Evolutionary conservation across 2,888 invertebrate genomes (phyloP).

Genomic region (Lymantria monacha): DNA sequence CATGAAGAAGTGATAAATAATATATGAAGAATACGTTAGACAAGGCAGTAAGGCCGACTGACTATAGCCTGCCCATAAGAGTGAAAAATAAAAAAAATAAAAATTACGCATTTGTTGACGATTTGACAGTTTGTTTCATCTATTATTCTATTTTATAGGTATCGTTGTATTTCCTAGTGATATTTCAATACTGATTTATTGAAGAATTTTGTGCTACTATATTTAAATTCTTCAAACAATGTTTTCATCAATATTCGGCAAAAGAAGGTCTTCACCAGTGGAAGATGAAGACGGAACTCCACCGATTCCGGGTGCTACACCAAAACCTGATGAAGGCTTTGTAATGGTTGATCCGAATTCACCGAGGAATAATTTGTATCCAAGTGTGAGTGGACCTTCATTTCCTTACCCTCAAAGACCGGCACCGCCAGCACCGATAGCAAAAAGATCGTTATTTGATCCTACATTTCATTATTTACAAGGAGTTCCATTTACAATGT

Average conservation of each 20-base stretch:
- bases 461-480: constrained; percentile 74
- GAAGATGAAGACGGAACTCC: constrained; percentile 60
- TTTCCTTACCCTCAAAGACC: constrained; percentile 51
- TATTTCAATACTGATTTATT: too few species aligned
- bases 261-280: constrained; percentile 70
- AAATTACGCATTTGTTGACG: too few species aligned
- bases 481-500: constrained; percentile 80
- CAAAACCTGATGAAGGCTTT: constrained; percentile 64
- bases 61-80: too few species aligned
- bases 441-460: constrained; percentile 34
- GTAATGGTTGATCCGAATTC: constrained; percentile 61
- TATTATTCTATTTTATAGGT: too few species aligned
- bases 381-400: constrained; percentile 50
- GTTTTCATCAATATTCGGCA: constrained; percentile 77
- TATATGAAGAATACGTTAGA: too few species aligned
- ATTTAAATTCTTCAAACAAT: constrained; percentile 33
- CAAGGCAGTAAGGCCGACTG: too few species aligned
- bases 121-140: too few species aligned
- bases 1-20: too few species aligned
- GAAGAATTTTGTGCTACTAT: too few species aligned
- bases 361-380: constrained; percentile 56
- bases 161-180: too few species aligned
- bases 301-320: constrained; percentile 63
- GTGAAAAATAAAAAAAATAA: too few species aligned
- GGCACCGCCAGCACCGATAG: constrained; percentile 55